These are phyloP conservation scores for Arizona elegans DNA, from an alignment of 2,113 vertebrate genomes.

Conservation along the genomic window DNA sequence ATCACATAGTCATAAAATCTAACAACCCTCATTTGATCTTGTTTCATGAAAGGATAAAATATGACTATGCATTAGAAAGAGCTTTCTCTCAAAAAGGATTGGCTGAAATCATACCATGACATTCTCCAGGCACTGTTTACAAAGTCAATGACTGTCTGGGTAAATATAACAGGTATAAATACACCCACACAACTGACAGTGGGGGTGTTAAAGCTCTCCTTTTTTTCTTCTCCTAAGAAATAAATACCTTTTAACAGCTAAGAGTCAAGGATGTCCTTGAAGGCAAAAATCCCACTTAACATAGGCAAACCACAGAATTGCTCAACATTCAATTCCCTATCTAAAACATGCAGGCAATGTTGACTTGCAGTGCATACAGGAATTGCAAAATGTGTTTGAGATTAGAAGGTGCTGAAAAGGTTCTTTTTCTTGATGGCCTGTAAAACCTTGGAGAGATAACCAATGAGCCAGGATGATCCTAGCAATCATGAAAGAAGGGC, in stretches of 20 bases:
- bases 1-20: conserved; percentile 33
- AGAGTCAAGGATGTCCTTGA: neutral
- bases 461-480: neutral
- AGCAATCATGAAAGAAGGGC: neutral
- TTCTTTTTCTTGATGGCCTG: neutral
- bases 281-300: neutral
- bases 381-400: conserved; percentile 9
- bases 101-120: conserved; percentile 35
- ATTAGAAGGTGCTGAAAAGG: conserved; percentile 16
- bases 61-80: neutral
- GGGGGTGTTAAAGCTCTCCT: neutral
- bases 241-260: neutral
- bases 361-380: neutral
- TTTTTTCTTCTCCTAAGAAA: neutral
- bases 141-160: neutral
- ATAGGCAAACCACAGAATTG: neutral
- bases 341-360: neutral
- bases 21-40: conserved; percentile 25
- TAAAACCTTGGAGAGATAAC: neutral
- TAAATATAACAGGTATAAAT: neutral
- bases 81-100: neutral
- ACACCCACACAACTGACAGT: neutral
- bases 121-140: conserved; percentile 11
- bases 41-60: conserved; percentile 42
- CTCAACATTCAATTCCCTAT: neutral